phyloP scores from a whole-genome alignment of 2,797 vertebrate species.

The Lacerta viridis region DNA sequence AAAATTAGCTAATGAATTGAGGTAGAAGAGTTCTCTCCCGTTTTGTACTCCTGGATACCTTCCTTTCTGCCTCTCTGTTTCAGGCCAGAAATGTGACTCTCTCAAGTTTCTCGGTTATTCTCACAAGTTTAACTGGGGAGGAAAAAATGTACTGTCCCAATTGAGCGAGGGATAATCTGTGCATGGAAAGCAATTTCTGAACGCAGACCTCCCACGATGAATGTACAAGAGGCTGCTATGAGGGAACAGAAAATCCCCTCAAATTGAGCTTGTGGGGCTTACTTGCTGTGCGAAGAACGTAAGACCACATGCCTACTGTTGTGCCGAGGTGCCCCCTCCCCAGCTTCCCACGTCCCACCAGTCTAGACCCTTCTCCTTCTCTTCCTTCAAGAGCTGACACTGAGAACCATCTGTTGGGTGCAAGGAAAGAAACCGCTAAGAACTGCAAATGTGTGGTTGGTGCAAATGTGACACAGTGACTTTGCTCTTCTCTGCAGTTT shows the following conservation, averaged over 20 bases:
- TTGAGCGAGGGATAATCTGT: background rate
- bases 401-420: background rate
- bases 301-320: background rate
- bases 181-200: background rate
- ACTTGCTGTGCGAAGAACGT: background rate
- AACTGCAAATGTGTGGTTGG: background rate
- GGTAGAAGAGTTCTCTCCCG: background rate
- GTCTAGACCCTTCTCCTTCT: background rate
- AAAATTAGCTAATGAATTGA: background rate
- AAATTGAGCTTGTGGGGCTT: background rate
- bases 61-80: background rate
- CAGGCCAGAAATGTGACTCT: background rate
- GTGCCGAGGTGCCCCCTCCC: too few species aligned
- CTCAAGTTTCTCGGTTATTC: background rate
- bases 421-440: background rate
- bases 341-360: background rate
- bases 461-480: background rate
- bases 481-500: slow-evolving; percentile 64
- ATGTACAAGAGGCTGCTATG: background rate
- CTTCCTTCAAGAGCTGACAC: background rate
- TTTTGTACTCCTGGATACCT: background rate
- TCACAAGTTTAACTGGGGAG: background rate
- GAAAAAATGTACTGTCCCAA: background rate
- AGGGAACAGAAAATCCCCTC: background rate
- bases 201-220: background rate